Evolutionary conservation across 2,113 vertebrate species (phyloP), one percentile per base, ranked within the genome.

Genomic region (Prochilodus magdalenae): DNA sequence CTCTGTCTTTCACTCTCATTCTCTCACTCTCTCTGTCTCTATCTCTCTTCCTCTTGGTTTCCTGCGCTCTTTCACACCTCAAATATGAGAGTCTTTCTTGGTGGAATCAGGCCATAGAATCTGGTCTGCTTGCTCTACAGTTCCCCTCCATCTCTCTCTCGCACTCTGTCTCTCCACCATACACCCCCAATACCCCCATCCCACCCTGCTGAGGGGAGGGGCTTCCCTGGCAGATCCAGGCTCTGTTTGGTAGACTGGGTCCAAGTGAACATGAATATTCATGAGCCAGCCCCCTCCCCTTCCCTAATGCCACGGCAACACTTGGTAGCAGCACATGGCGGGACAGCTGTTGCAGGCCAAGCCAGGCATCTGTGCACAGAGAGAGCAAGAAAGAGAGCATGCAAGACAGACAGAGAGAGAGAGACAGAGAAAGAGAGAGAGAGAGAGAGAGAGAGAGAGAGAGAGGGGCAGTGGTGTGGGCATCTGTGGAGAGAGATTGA

Each of bases 281-380:
- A 95, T 93, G 87, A 91, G 51, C 80, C 87, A 51, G 84, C 88
- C 88, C 90, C 53, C 86, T 84, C 24, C 81, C 85, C 87, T 86
- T 87, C 82, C 88, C 78, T 80, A 83, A 89, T 90, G 91, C 84
- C 86, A 72, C 92, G 87, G 93, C 93, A 94, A 95, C 94, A 94
- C 94, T 94, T 94, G 93, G 93, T 94, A 76, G 92, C 85, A 91
- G 92, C 94, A 95, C 94, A 95, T 94, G 94, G 94, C 86, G 86
- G 91, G 92, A 93, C 94, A 95, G 94, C 94, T 94, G 94, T 94
- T 95, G 93, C 91, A 67, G 91, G 88, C 88, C 90, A 88, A 93
- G 92, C 91, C 90, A 92, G 94, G 91, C 93, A 94, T 94, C 94
- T 94, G 94, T 93, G 94, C 90, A 80, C 87, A 86, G 87, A 89